Evolutionary conservation across 2,113 vertebrate species (phyloP).

Genomic region (Peromyscus californicus): DNA sequence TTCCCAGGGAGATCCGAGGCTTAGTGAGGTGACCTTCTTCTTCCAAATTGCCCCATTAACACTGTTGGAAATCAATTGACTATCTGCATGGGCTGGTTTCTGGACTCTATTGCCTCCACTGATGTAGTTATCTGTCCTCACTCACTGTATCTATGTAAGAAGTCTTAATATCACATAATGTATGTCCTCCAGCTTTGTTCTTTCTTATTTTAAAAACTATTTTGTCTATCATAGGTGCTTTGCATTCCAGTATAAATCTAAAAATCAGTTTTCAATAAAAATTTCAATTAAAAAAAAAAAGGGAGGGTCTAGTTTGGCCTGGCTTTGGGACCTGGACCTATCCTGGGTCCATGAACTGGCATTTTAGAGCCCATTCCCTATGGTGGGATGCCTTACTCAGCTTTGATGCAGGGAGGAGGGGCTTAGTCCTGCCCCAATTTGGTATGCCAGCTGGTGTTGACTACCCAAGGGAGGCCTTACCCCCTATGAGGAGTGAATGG

Average conservation of each 20-base stretch:
- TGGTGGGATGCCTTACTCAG: too few species aligned
- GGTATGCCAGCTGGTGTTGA: too few species aligned
- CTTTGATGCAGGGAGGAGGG: too few species aligned
- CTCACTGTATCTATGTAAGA: not conserved
- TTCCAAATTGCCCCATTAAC: not conserved
- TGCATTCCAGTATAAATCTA: conserved; percentile 39
- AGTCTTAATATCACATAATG: not conserved
- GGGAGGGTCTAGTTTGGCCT: too few species aligned
- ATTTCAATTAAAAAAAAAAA: not conserved
- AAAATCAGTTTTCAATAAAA: conserved; percentile 7
- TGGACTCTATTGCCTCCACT: not conserved
- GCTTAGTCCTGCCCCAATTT: too few species aligned
- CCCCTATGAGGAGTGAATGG: too few species aligned
- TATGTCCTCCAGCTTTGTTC: not conserved
- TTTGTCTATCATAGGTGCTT: not conserved
- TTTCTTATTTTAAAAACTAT: not conserved
- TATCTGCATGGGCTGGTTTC: not conserved
- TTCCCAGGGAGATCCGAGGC: not conserved
- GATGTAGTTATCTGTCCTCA: not conserved
- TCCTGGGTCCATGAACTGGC: too few species aligned
- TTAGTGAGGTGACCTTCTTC: not conserved
- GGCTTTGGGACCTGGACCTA: too few species aligned
- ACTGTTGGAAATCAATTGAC: not conserved
- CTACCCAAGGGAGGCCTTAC: too few species aligned
- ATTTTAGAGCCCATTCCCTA: too few species aligned